phyloP scores from a whole-genome alignment of 2,888 invertebrate species.

The Adela reaumurella region DNA sequence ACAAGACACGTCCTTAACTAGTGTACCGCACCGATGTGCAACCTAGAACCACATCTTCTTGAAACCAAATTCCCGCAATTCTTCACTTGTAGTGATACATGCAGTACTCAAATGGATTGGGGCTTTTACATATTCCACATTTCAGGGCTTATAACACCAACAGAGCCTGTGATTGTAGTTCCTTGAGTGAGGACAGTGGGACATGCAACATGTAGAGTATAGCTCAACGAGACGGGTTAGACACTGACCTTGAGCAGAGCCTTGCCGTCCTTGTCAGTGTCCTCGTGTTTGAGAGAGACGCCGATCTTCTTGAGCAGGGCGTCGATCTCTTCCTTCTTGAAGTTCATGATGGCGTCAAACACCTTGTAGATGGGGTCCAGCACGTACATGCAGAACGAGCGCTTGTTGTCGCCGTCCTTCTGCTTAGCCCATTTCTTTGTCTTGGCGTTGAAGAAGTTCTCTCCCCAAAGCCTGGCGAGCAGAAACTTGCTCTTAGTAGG shows the following conservation, averaged over 20 bases:
- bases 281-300: conserved; percentile 89
- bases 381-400: conserved; percentile 99
- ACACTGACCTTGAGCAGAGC: conserved; percentile 77
- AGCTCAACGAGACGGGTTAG: too few relatives aligned
- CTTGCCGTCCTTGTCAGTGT: conserved; percentile 95
- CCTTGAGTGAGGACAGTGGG: too few relatives aligned
- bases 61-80: too few relatives aligned
- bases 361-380: conserved; percentile 98
- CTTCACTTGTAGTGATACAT: too few relatives aligned
- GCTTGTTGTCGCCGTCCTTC: conserved; percentile 86
- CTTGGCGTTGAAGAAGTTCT: conserved; percentile 96
- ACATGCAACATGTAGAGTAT: neutral
- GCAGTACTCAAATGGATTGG: too few relatives aligned
- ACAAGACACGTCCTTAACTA: too few relatives aligned
- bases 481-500: too few relatives aligned
- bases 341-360: conserved; percentile 78
- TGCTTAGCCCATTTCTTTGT: conserved; percentile 98
- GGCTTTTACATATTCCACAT: too few relatives aligned
- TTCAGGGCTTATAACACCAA: too few relatives aligned
- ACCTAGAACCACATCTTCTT: too few relatives aligned
- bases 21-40: too few relatives aligned
- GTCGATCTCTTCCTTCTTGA: conserved; percentile 91
- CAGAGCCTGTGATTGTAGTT: too few relatives aligned
- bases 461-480: conserved; percentile 84
- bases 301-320: conserved; percentile 86